A percentile compares a stretch with the other conserved stretches of the same genome.
phyloP scores from a whole-genome alignment of 1,140 invertebrate species.

The Brachionus asplanchnoidis region DNA sequence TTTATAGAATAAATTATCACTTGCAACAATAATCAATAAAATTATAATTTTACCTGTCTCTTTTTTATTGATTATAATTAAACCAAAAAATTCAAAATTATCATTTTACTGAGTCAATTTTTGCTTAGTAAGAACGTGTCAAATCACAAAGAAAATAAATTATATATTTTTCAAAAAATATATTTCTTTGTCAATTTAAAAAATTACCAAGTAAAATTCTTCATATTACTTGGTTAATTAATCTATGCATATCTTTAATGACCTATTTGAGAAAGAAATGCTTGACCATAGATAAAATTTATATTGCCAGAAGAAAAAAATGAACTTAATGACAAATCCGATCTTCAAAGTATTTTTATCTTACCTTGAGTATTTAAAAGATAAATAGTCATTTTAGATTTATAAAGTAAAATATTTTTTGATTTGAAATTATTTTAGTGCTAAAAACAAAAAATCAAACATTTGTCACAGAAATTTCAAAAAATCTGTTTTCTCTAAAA shows the following conservation, averaged over 20 bases:
- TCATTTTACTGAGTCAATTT: not conserved
- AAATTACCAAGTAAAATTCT: not conserved
- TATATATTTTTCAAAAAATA: not conserved
- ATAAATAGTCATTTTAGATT: not conserved
- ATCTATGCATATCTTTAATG: not conserved
- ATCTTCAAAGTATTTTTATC: not conserved
- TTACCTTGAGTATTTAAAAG: not conserved
- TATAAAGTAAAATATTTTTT: not conserved
- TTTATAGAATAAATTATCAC: conserved; percentile 15
- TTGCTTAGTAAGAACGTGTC: not conserved
- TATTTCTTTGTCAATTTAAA: not conserved
- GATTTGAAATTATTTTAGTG: not conserved
- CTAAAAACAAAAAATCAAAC: not conserved
- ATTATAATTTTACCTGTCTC: not conserved
- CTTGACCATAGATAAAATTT: not conserved
- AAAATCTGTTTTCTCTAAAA: not conserved
- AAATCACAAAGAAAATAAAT: too few relatives aligned
- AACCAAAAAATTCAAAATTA: not conserved
- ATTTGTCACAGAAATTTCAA: not conserved
- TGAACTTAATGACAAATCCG: not conserved
- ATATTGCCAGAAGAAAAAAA: not conserved
- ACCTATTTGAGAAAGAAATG: not conserved
- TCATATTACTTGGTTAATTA: not conserved
- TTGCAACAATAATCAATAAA: not conserved
- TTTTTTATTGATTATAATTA: not conserved